Conservation (phyloP, 2,797 vertebrate genomes). For the Darevskia nairensis region DNA sequence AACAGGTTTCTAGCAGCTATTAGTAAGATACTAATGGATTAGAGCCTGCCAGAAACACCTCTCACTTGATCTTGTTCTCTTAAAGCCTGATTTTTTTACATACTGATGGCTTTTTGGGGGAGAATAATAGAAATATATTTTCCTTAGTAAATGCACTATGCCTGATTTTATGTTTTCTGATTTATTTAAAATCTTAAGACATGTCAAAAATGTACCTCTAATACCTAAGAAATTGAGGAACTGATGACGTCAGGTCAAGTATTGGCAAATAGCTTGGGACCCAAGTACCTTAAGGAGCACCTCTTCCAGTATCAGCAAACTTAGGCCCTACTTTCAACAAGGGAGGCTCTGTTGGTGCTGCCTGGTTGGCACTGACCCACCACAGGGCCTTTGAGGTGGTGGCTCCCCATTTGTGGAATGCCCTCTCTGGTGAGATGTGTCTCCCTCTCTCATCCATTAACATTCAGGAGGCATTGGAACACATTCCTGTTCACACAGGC, state of each 20-base stretch:
- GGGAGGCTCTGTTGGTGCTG: too few species aligned
- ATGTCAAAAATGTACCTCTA: not conserved
- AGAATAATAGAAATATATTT: not conserved
- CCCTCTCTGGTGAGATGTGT: too few species aligned
- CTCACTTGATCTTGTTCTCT: constrained; percentile 4
- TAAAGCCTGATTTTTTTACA: not conserved
- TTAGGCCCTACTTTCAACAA: too few species aligned
- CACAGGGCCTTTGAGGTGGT: too few species aligned
- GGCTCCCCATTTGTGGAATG: too few species aligned
- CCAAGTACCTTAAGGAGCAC: too few species aligned
- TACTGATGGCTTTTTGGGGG: not conserved
- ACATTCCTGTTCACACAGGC: too few species aligned
- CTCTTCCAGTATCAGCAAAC: too few species aligned
- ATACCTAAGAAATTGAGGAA: not conserved
- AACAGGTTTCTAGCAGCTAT: not conserved
- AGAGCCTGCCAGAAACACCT: not conserved
- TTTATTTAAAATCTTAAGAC: not conserved
- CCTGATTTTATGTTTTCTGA: not conserved
- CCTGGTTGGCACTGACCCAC: too few species aligned
- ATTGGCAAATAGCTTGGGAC: too few species aligned
- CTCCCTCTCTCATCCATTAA: too few species aligned
- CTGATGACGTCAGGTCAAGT: not conserved
- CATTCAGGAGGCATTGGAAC: too few species aligned
- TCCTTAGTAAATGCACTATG: not conserved
- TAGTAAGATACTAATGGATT: constrained; percentile 13